Evolutionary conservation across 2,888 invertebrate species (phyloP), one percentile per base, ranked within the genome.

Genomic region (Cremastinae sp.): DNA sequence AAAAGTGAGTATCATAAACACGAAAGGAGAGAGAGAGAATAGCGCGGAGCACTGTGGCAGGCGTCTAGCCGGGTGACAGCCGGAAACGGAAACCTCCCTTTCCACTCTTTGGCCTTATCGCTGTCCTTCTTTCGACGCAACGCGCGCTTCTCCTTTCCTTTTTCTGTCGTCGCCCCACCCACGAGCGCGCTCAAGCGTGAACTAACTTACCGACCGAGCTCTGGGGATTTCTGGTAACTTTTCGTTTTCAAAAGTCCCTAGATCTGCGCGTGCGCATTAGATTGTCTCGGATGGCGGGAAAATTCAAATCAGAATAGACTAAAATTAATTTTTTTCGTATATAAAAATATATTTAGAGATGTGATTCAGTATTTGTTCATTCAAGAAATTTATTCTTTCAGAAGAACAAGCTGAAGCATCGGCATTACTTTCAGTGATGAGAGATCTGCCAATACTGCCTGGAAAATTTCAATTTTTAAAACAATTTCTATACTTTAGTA

Each of bases 351-450:
- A n/a, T n/a, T n/a, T n/a, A n/a, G n/a, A n/a, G n/a, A n/a, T n/a
- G n/a, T n/a, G n/a, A n/a, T n/a, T n/a, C n/a, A n/a, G n/a, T n/a
- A n/a, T n/a, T n/a, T n/a, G n/a, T n/a, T n/a, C n/a, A n/a, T n/a
- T n/a, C n/a, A 47, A 47, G 16, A 5, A 16, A 16, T 68, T 86
- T 86, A 93, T 84, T 94, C 93, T 83, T 92, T 94, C 88, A 96
- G 92, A 45, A 97, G 90, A 22, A 95, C 94, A 84, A 96, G 90
- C 88, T 97, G 96, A 74, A 97, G 90, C 45, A 97, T 90, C 0
- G 97, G 96, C 89, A 97, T 93, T 0, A 97, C 96, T 80, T 95
- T 94, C 73, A 97, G 93, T 0, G 97, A 96, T 0, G 97, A 97
- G 56, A 97, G 90, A 90, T 97, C 97, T 0, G 96, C 96, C 45